Conservation (phyloP, 2,113 vertebrate species). For the Telmatochromis sp. region DNA sequence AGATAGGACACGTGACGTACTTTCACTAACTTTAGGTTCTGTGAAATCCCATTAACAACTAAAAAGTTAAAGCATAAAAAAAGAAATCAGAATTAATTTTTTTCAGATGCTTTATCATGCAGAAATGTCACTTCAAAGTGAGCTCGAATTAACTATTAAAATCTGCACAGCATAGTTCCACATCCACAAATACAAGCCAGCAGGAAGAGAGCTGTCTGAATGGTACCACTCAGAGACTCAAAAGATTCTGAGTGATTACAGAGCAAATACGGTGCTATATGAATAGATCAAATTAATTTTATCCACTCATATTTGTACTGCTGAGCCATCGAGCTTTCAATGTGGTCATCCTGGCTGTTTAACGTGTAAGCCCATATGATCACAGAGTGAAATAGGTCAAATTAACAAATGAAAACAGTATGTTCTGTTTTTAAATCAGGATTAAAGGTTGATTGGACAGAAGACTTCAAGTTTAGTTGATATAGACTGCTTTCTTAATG, state of each 20-base stretch:
- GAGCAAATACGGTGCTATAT: not conserved
- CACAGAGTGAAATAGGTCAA: not conserved
- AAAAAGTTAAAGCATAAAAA: not conserved
- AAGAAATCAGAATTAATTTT: not conserved
- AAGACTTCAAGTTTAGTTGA: not conserved
- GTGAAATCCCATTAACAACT: slow-evolving; percentile 22
- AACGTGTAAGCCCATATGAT: not conserved
- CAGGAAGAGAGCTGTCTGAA: not conserved
- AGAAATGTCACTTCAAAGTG: not conserved
- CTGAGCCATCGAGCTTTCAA: not conserved
- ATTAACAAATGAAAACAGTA: not conserved
- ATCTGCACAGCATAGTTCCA: not conserved
- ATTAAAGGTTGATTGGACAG: not conserved
- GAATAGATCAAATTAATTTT: not conserved
- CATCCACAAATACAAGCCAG: not conserved
- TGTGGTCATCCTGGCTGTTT: not conserved
- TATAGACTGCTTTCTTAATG: not conserved
- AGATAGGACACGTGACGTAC: slow-evolving; percentile 7
- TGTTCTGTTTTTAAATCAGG: not conserved
- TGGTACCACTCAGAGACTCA: not conserved
- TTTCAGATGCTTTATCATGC: not conserved
- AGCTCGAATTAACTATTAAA: not conserved
- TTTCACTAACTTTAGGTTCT: slow-evolving; percentile 11
- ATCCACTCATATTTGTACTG: not conserved
- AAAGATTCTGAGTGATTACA: not conserved